A percentile compares a stretch with the other conserved stretches of the same genome.
These are phyloP conservation scores for Meloidogyne floridensis DNA, from an alignment of 1,140 invertebrate genomes.

Conservation along the genomic window DNA sequence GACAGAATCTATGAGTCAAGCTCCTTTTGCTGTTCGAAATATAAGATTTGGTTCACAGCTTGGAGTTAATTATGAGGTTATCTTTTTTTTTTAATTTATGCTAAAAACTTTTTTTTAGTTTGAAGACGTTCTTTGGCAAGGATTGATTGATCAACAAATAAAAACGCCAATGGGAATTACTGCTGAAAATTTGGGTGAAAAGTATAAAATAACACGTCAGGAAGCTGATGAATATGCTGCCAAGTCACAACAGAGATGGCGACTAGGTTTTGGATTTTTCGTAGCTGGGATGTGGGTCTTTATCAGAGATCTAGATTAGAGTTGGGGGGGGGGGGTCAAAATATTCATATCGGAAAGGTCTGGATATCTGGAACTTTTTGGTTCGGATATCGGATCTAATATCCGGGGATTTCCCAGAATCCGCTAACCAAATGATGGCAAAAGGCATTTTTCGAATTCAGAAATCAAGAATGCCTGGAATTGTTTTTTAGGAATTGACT, in stretches of 20 bases:
- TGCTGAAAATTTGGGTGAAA: slow-evolving; percentile 90
- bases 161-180: slow-evolving; percentile 93
- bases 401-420: too few species aligned
- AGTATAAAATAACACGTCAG: slow-evolving; percentile 82
- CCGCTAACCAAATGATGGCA: too few species aligned
- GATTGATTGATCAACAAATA: slow-evolving; percentile 84
- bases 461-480: too few species aligned
- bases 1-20: slow-evolving; percentile 90
- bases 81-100: neutral
- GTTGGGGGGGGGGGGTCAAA: too few species aligned
- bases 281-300: too few species aligned
- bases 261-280: slow-evolving; percentile 41
- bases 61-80: slow-evolving; percentile 74
- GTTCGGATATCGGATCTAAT: too few species aligned
- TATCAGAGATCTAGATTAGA: too few species aligned
- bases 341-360: too few species aligned
- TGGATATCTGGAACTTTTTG: too few species aligned
- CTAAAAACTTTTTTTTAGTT: slow-evolving; percentile 69
- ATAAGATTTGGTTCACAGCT: slow-evolving; percentile 87
- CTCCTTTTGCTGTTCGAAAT: slow-evolving; percentile 84
- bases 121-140: slow-evolving; percentile 90
- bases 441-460: too few species aligned
- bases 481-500: too few species aligned
- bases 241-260: slow-evolving; percentile 73
- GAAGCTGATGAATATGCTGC: slow-evolving; percentile 87